Evolutionary conservation across 2,113 vertebrate species (phyloP), one percentile per base, ranked within the genome.

Genomic region (Tringa solitaria): DNA sequence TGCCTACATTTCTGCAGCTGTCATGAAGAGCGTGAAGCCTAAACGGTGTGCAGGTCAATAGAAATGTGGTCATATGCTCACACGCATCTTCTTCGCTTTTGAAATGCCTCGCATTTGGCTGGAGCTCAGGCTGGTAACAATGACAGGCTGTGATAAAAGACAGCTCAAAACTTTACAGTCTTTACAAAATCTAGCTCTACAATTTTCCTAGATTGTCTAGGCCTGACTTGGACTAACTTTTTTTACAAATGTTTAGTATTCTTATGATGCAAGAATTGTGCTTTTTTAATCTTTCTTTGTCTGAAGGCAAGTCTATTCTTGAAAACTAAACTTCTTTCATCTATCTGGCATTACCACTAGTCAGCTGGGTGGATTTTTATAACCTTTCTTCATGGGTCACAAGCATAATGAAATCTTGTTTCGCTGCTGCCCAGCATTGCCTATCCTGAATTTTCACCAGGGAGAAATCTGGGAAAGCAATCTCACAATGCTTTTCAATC

Each of bases 141-240:
- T 0, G 1, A n/a, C 4, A 60, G 9, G 11, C 1, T 81, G 24
- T 60, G 20, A 46, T 26, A 27, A 80, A 46, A 64, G 17, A 72
- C 6, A 76, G 19, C 53, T 86, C 19, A 75, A 61, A 57, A 51
- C 7, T 41, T 60, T 21, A 56, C 6, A 9, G 5, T 9, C 2
- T 6, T 91, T 39, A 33, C 8, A 30, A 54, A 54, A 30, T 10
- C 53, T 54, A 30, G 53, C 27, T 53, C 51, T 30, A 27, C 27
- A 53, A 28, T 54, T 61, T 53, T 80, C 22, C 11, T 22, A 64
- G 17, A 8, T 30, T 51, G 18, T 23, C 65, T 59, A 26, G 12
- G 13, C 12, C 20, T 65, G 12, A 32, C 2, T 12, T 48, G 11
- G 30, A 77, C 35, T 39, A 43, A n/a, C 4, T 48, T 26, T 17